phyloP scores from a whole-genome alignment of 2,797 vertebrate species.

The Anas bahamensis region DNA sequence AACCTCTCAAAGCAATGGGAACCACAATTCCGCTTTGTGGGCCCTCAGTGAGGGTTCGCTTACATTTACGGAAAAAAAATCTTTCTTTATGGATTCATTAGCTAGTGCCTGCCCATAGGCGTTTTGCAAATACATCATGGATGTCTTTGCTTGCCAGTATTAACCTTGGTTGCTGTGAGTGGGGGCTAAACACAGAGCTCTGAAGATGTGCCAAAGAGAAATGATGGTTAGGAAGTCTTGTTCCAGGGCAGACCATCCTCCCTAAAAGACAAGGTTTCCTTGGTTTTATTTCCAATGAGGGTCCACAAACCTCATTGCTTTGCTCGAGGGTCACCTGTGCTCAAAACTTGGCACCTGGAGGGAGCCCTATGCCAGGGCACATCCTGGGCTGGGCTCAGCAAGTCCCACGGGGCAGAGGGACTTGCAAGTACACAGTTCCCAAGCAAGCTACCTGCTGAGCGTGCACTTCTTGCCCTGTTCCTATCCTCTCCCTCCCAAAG shows the following conservation, averaged over 20 bases:
- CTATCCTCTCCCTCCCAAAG: background rate
- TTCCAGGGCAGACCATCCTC: background rate
- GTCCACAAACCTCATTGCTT: background rate
- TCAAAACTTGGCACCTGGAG: background rate
- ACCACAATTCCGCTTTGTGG: background rate
- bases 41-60: background rate
- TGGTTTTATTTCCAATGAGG: no score
- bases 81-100: background rate
- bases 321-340: background rate
- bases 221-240: background rate
- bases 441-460: background rate
- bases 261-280: background rate
- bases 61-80: background rate
- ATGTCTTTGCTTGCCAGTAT: background rate
- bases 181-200: background rate
- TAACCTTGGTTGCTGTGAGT: background rate
- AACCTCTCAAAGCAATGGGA: background rate
- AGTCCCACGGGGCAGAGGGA: background rate
- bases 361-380: background rate
- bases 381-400: background rate
- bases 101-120: background rate
- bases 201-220: background rate
- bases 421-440: rapidly evolving
- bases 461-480: background rate
- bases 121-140: background rate